Conservation (phyloP, 2,113 vertebrate species). For the Zapus hudsonius region DNA sequence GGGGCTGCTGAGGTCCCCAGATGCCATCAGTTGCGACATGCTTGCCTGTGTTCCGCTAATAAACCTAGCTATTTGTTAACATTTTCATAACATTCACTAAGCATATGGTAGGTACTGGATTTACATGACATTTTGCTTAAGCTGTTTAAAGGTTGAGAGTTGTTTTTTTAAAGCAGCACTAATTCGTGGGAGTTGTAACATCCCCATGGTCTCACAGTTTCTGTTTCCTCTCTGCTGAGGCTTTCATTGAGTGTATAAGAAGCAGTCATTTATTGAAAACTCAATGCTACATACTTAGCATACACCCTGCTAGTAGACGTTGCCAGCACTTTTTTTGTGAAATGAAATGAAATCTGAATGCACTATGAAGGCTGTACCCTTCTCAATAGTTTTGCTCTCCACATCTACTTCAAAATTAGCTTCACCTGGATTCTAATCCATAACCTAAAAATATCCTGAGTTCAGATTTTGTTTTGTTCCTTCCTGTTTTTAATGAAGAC, state of each 20-base stretch:
- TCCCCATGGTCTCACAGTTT: constrained; percentile 59
- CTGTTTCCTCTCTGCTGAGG: constrained; percentile 58
- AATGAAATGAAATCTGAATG: constrained; percentile 47
- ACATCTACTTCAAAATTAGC: not conserved
- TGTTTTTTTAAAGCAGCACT: constrained; percentile 62
- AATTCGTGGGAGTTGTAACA: constrained; percentile 46
- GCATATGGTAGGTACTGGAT: constrained; percentile 53
- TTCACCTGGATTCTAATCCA: constrained; percentile 12
- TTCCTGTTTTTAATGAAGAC: not conserved
- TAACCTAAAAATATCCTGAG: not conserved
- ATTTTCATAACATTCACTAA: constrained; percentile 52
- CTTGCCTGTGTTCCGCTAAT: constrained; percentile 41
- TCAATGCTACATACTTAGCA: not conserved
- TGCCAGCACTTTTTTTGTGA: constrained; percentile 27
- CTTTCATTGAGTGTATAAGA: constrained; percentile 59
- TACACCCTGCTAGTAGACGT: constrained; percentile 11
- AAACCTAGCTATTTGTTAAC: constrained; percentile 56
- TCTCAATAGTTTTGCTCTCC: constrained; percentile 2
- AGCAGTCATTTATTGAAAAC: constrained; percentile 51
- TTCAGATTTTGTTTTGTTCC: not conserved
- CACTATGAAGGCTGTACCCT: not conserved
- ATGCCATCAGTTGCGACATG: not conserved
- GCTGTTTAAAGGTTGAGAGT: constrained; percentile 55
- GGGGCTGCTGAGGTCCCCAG: not conserved
- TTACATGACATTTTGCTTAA: constrained; percentile 69